These are phyloP conservation scores for Phortica variegata DNA, from an alignment of 1,140 invertebrate species.

Conservation along the genomic window DNA sequence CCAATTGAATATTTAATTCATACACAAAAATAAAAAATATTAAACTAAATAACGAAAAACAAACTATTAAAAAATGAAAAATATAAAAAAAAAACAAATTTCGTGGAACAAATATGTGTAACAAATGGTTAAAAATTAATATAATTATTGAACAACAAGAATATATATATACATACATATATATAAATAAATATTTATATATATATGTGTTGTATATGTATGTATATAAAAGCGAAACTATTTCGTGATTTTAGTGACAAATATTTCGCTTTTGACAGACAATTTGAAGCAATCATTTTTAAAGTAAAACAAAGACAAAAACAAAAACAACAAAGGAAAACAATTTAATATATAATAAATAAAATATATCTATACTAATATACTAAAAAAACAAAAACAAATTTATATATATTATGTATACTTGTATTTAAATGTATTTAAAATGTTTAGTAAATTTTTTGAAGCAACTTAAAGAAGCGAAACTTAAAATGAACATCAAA, in stretches of 20 bases:
- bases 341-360: slow-evolving; percentile 13
- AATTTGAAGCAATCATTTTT: slow-evolving; percentile 57
- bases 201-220: too few relatives aligned
- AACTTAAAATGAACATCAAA: slow-evolving; percentile 26
- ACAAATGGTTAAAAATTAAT: too few relatives aligned
- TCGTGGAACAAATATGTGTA: too few relatives aligned
- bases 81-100: slow-evolving; percentile 4
- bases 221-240: slow-evolving; percentile 50
- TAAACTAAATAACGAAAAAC: slow-evolving; percentile 13
- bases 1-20: slow-evolving; percentile 35
- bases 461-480: slow-evolving; percentile 19
- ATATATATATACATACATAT: too few relatives aligned
- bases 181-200: too few relatives aligned
- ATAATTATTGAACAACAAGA: too few relatives aligned
- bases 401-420: slow-evolving; percentile 40
- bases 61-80: slow-evolving; percentile 16
- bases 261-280: slow-evolving; percentile 56
- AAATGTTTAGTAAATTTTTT: slow-evolving; percentile 57
- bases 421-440: slow-evolving; percentile 55
- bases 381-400: slow-evolving; percentile 23
- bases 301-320: slow-evolving; percentile 27
- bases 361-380: slow-evolving; percentile 39
- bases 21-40: slow-evolving; percentile 23
- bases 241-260: slow-evolving; percentile 57
- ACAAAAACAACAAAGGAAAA: slow-evolving; percentile 13